Evolutionary conservation across 2,888 invertebrate species (phyloP).

Genomic region (Augiades crinisus): DNA sequence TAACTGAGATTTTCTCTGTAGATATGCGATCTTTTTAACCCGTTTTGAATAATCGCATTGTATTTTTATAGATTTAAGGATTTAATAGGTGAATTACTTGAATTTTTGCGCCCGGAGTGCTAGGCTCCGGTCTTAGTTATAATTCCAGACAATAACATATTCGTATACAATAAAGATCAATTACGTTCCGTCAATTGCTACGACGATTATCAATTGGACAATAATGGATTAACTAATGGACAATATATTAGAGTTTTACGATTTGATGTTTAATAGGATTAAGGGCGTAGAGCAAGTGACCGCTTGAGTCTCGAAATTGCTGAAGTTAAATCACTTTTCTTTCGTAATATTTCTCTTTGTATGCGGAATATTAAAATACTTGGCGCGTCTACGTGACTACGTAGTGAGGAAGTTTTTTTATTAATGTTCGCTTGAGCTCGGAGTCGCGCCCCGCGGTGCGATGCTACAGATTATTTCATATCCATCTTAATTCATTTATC

Average conservation of each 20-base stretch:
- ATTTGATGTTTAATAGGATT: constrained; percentile 47
- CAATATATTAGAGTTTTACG: constrained; percentile 47
- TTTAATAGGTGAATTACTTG: constrained; percentile 37
- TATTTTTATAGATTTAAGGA: constrained; percentile 65
- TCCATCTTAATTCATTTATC: no score
- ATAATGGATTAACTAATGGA: constrained; percentile 52
- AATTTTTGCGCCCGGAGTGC: constrained; percentile 31
- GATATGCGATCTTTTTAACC: constrained; percentile 59
- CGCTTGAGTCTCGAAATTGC: constrained; percentile 6
- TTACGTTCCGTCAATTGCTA: constrained; percentile 68
- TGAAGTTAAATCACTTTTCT: constrained; percentile 16
- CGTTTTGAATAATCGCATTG: constrained; percentile 61
- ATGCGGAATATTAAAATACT: constrained; percentile 14
- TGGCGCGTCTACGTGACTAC: constrained; percentile 9
- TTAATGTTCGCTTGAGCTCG: constrained; percentile 33
- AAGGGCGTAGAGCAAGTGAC: constrained; percentile 9
- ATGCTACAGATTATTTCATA: no score
- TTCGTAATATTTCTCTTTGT: constrained; percentile 9
- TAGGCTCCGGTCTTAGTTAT: constrained; percentile 33
- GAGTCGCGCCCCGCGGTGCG: background rate
- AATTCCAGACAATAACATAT: constrained; percentile 58
- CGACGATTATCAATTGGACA: constrained; percentile 55
- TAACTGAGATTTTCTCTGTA: constrained; percentile 56
- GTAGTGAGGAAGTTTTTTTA: constrained; percentile 34
- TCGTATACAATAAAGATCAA: constrained; percentile 64